Percentiles rank a stretch among this genome's conserved stretches.
Evolutionary conservation across 2,888 invertebrate species (phyloP).

Genomic region (Schrankia costaestrigalis): DNA sequence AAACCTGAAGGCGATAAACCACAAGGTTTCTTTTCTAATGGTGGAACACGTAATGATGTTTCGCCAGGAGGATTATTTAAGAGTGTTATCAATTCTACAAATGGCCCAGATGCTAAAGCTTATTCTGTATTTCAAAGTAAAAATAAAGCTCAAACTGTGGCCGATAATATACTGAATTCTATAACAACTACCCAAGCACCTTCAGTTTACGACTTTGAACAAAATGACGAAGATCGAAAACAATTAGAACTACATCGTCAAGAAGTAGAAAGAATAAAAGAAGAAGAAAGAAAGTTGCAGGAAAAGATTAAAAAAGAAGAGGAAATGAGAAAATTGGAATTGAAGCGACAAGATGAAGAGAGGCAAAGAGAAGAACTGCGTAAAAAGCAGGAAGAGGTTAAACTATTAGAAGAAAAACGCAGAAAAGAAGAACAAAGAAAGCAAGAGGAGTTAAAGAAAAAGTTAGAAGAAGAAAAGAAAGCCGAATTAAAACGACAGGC

Average conservation of each 20-base stretch:
- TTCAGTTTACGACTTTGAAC: conserved; percentile 57
- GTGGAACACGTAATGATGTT: conserved; percentile 37
- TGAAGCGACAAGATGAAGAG: conserved; percentile 33
- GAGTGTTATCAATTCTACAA: conserved; percentile 44
- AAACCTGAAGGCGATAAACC: conserved; percentile 24
- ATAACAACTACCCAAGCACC: conserved; percentile 2
- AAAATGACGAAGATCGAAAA: conserved; percentile 38
- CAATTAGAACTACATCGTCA: conserved; percentile 26
- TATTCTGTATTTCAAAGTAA: conserved; percentile 64
- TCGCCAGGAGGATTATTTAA: conserved; percentile 67
- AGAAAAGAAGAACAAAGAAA: conserved; percentile 52
- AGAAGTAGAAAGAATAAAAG: conserved; percentile 40
- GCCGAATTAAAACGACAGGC: conserved; percentile 56
- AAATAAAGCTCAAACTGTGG: conserved; percentile 58
- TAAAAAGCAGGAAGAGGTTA: conserved; percentile 35
- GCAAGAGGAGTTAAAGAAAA: conserved; percentile 53
- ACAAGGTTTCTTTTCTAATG: conserved; percentile 42
- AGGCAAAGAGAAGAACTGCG: conserved; percentile 26
- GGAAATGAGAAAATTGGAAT: conserved; percentile 35
- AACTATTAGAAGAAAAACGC: conserved; percentile 45
- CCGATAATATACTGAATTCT: conserved; percentile 61
- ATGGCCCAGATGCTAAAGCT: conserved; percentile 39
- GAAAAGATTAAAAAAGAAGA: conserved; percentile 36
- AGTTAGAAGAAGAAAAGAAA: conserved; percentile 55
- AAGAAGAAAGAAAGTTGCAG: conserved; percentile 40